Evolutionary conservation across 2,888 invertebrate species (phyloP), one percentile per base, ranked within the genome.

Genomic region (Galerucella nymphaeae): DNA sequence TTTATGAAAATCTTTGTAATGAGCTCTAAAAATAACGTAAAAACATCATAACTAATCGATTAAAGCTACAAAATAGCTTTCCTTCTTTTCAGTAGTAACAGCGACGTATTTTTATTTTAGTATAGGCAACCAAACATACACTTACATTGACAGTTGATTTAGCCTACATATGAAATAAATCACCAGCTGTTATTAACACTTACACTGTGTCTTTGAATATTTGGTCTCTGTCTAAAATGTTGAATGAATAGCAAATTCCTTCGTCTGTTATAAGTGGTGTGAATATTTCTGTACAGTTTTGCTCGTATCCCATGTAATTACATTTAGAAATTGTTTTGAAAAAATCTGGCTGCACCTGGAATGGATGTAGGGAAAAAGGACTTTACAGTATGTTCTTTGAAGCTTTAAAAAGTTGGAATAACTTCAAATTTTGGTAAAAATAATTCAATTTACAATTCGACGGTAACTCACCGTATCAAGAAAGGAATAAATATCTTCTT

Each of bases 181-280:
- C n/a, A n/a, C n/a, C n/a, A n/a, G n/a, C n/a, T n/a, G 30, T 38
- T 30, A 30, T 30, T 38, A 38, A 9, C 8, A 38, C 84, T 83
- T 85, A 90, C 90, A 89, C 88, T 68, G 90, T 87, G 20, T 86
- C 79, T 66, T 89, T 87, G 77, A 90, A 91, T 38, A 92, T 85
- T 76, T 91, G 90, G 0, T 87, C 85, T 3, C 89, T 87, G 61
- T 89, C 89, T 68, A 93, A 83, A 62, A 90, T 90, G 79, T 93
- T 93, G 79, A 93, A 93, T 2, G 92, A 91, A 76, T 90, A 92
- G 80, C 93, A 93, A 8, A 91, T 86, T 0, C 93, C 93, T 83
- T 93, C 93, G 78, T 93, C 93, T 0, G 93, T 93, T 61, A 93
- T 78, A 67, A 91, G 89, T 2, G 91, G 90, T 0, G 87, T 88